Evolutionary conservation across 35 echinoderm and acorn worm genomes (phyloP), one percentile per base, ranked within the genome.

Genomic region (Ophioderma brevispina): DNA sequence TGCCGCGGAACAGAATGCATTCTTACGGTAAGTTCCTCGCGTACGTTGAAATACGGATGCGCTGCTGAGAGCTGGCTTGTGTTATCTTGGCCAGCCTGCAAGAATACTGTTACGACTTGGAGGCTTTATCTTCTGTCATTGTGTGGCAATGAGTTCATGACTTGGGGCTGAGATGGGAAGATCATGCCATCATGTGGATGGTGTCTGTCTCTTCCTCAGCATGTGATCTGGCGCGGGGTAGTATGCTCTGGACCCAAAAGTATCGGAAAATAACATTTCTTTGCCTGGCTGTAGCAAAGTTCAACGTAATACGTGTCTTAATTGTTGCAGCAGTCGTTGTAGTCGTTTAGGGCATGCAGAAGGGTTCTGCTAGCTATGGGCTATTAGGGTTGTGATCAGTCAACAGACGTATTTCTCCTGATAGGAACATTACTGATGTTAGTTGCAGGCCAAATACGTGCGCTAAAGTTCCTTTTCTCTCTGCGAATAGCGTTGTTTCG

Each of bases 391-490:
- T 88, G 78, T 93, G 91, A 42, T 93, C 91, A 34, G 78, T 88
- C 50, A 30, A 70, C 0, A 93, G n/a, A 28, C 28, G 64, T 31
- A 93, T 59, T 91, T 52, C n/a, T 84, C 28, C 80, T 39, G 25
- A 76, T 84, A 32, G 80, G 87, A 1, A 64, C 41, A 80, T n/a
- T 92, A 81, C 43, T 92, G 84, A 55, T 92, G 90, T 82, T 11
- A 78, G 36, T 79, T 97, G 64, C 1, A 97, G 81, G 39, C 95
- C 87, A 31, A 97, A 94, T 31, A 97, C 91, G 34, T 90, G 86
- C 21, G 91, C 91, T 35, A 96, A 79, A 1, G 93, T 32, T 90
- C 93, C 94, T 85, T 96, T 96, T n/a, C n/a, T n/a, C n/a, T n/a
- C n/a, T 96, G 94, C 0, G 94, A 92, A 78, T 96, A 96, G 36